Evolutionary conservation across 2,113 vertebrate species (phyloP).

Genomic region (Notarius quadriscutis): DNA sequence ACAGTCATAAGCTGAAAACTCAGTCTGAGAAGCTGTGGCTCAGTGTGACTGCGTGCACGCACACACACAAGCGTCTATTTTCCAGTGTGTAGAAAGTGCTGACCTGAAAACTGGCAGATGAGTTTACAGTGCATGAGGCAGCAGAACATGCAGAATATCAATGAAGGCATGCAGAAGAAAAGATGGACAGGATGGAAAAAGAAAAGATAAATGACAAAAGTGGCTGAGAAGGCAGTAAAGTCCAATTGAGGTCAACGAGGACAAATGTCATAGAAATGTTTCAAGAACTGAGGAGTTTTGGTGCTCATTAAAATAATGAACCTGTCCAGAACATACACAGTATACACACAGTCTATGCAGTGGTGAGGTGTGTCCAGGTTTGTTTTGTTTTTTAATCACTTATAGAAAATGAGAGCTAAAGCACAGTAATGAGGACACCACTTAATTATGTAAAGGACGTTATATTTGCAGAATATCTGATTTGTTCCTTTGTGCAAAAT

Average conservation of each 20-base stretch:
- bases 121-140: conserved; percentile 19
- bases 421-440: neutral
- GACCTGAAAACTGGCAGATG: conserved; percentile 4
- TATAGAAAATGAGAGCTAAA: neutral
- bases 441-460: neutral
- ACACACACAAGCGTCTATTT: neutral
- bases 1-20: neutral
- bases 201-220: neutral
- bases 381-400: neutral
- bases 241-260: neutral
- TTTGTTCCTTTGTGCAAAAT: conserved; percentile 16
- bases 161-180: neutral
- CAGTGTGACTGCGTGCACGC: neutral
- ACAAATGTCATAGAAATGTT: neutral
- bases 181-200: neutral
- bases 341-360: neutral
- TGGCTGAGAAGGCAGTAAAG: neutral
- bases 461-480: conserved; percentile 1
- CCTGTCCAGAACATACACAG: neutral
- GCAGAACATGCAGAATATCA: neutral
- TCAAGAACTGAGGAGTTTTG: neutral
- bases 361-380: neutral
- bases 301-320: neutral
- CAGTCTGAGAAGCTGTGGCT: conserved; percentile 6
- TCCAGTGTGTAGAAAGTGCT: conserved; percentile 11